Evolutionary conservation across 2,797 vertebrate species (phyloP).

Genomic region (Hippoglossus hippoglossus): DNA sequence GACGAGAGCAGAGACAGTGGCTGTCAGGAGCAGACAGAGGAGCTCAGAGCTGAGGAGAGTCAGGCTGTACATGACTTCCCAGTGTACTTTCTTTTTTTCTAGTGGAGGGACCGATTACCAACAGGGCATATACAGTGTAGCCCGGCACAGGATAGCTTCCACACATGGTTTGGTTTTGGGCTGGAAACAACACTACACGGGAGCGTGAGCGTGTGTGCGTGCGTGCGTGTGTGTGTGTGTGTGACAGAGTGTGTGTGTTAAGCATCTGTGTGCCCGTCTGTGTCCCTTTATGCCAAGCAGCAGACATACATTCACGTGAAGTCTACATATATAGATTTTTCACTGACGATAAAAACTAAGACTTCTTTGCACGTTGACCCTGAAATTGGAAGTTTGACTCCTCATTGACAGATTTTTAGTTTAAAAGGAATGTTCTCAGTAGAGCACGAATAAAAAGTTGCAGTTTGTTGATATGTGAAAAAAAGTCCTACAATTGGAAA

Average conservation of each 20-base stretch:
- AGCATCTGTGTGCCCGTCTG: conserved; percentile 45
- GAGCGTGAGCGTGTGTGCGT: conserved; percentile 29
- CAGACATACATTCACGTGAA: conserved; percentile 32
- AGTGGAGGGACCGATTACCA: conserved; percentile 29
- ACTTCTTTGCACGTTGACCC: not conserved
- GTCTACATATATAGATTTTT: not conserved
- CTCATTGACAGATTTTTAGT: not conserved
- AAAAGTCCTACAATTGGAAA: too few relatives aligned
- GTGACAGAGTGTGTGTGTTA: not conserved
- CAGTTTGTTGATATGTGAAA: not conserved
- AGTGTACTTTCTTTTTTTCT: not conserved
- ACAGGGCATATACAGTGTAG: conserved; percentile 44
- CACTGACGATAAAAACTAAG: not conserved
- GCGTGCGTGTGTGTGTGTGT: conserved; percentile 11
- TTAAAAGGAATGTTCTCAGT: not conserved
- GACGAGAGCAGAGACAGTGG: conserved; percentile 4
- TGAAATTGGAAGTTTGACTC: not conserved
- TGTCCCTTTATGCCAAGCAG: conserved; percentile 35
- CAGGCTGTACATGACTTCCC: conserved; percentile 10
- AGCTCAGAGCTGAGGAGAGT: conserved; percentile 3
- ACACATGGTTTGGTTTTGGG: conserved; percentile 77
- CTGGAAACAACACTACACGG: conserved; percentile 68
- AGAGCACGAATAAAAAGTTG: too few relatives aligned
- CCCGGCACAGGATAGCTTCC: conserved; percentile 54
- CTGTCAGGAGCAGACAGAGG: conserved; percentile 11